phyloP scores from a whole-genome alignment of 2,888 invertebrate genomes.

The Tyria jacobaeae region DNA sequence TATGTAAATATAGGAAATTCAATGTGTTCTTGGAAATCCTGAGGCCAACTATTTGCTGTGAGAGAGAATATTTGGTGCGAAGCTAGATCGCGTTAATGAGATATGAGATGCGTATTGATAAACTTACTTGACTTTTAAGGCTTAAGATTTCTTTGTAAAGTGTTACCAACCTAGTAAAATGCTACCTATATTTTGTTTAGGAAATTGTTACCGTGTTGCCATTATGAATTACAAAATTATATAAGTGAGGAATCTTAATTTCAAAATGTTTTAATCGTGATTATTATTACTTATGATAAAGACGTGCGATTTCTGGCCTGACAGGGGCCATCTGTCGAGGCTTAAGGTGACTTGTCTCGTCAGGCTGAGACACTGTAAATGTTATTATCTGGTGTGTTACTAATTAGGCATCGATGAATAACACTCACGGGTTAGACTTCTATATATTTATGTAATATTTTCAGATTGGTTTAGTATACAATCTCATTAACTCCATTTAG shows the following conservation, averaged over 20 bases:
- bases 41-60: constrained; percentile 35
- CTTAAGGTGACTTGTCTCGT: too few relatives aligned
- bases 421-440: too few relatives aligned
- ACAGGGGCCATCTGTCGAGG: too few relatives aligned
- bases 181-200: neutral
- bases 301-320: too few relatives aligned
- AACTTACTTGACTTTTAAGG: neutral
- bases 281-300: too few relatives aligned
- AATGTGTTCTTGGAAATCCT: constrained; percentile 23
- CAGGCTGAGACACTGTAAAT: too few relatives aligned
- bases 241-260: neutral
- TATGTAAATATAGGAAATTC: constrained; percentile 28
- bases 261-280: neutral
- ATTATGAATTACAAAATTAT: neutral
- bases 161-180: neutral
- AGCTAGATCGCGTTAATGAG: constrained; percentile 32
- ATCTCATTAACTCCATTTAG: constrained; percentile 27
- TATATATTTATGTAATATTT: neutral
- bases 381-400: too few relatives aligned
- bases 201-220: neutral
- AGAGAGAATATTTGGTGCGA: constrained; percentile 18
- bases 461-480: neutral
- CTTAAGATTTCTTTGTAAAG: neutral
- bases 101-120: constrained; percentile 3
- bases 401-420: too few relatives aligned